Base-by-base conservation (phyloP, 2,113 vertebrate species). In the Lota lota region DNA sequence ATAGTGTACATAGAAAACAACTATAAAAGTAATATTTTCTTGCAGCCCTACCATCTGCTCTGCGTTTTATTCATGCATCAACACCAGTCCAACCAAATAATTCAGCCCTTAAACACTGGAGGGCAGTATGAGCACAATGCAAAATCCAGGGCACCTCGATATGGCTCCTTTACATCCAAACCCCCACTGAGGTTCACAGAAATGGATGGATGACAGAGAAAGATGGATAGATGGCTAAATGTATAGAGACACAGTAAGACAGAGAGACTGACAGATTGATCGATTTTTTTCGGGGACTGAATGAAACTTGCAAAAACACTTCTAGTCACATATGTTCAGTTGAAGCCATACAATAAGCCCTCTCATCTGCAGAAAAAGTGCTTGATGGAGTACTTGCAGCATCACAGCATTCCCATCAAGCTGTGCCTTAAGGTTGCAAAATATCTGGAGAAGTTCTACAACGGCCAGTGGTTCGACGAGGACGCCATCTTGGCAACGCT, bases 121-220 rank as follows among this genome's bases (percentile, higher is more conserved):
- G 83, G 87, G 84, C 89, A 91, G 87, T 88, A 66, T 83, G 63
- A 75, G 72, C 66, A 24, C 57, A 57, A 22, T 1, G 50, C 63
- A 75, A 0, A 14, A 20, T 10, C 1, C 5, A 17, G 18, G 3
- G 21, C 19, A 8, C 59, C 28, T 59, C 28, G 17, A 15, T 47
- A 33, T 33, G 28, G 51, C 28, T 24, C 22, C 59, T 28, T 28
- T 33, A 15, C 58, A 60, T 22, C 60, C 16, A 33, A 28, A 21
- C 57, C 20, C 61, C 18, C 16, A 28, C 17, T 62, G 24, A 8
- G 57, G 19, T 59, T 19, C 19, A 12, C n/a, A 59, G 19, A 12
- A 59, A 21, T 59, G 11, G 11, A 22, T 2, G 11, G 19, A 58
- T 20, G n/a, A n/a, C n/a, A 33, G 28, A 33, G 51, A 51, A 14